Conservation (phyloP, 1,140 invertebrate species). For the Palaemon carinicauda region DNA sequence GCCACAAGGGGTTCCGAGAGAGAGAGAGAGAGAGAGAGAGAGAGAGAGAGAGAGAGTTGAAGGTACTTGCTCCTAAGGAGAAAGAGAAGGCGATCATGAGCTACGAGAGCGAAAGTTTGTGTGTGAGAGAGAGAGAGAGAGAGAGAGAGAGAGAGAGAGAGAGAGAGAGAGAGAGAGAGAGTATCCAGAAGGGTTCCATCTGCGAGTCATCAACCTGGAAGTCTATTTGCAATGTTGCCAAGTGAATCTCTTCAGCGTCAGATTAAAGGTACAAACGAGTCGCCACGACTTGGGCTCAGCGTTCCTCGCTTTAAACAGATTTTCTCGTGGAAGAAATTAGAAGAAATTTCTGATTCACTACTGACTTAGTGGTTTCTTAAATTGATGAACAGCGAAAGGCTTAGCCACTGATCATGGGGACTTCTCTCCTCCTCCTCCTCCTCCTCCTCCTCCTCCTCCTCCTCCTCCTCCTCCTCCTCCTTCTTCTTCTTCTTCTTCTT, state of each 20-base stretch:
- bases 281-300: no score
- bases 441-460: no score
- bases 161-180: not conserved
- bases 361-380: no score
- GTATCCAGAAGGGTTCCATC: not conserved
- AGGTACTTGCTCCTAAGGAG: not conserved
- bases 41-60: not conserved
- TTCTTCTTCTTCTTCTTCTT: no score
- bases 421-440: no score
- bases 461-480: no score
- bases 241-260: not conserved
- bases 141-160: conserved; percentile 1
- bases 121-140: not conserved
- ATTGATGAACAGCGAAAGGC: no score
- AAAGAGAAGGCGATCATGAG: not conserved
- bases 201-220: not conserved
- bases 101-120: no score
- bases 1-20: not conserved
- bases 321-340: no score
- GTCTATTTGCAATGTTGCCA: not conserved
- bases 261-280: not conserved
- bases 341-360: no score
- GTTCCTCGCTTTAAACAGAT: no score
- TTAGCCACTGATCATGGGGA: no score
- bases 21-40: not conserved